Conservation (phyloP, 2,888 invertebrate genomes). For the Muschampia plurimacula region DNA sequence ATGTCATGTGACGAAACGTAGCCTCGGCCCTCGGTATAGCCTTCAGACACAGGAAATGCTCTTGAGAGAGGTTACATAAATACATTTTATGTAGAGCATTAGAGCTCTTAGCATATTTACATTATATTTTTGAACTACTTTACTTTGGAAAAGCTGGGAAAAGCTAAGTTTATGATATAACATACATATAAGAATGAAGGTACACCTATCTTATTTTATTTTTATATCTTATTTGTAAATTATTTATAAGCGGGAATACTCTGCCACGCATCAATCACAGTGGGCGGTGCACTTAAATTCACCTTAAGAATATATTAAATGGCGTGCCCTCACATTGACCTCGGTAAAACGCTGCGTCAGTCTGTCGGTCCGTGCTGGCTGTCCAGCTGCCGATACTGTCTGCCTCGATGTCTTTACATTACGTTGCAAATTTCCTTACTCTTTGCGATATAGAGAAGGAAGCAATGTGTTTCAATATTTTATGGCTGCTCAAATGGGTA, state of each 20-base stretch:
- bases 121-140: no score
- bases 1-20: no score
- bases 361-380: background rate
- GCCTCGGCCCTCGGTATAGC: no score
- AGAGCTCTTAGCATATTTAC: no score
- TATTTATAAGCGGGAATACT: background rate
- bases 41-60: no score
- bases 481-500: slow-evolving; percentile 14
- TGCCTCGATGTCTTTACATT: slow-evolving; percentile 13
- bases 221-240: background rate
- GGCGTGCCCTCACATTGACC: background rate
- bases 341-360: slow-evolving; percentile 9
- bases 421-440: slow-evolving; percentile 18
- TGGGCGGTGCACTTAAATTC: slow-evolving; percentile 12
- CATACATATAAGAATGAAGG: no score
- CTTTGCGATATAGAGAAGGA: slow-evolving; percentile 13
- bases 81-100: no score
- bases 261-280: slow-evolving; percentile 8
- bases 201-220: no score
- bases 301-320: background rate
- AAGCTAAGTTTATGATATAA: background rate
- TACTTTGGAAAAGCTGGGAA: background rate
- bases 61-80: no score
- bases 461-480: slow-evolving; percentile 16
- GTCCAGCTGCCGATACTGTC: background rate